Evolutionary conservation across 2,888 invertebrate species (phyloP), one percentile per base, ranked within the genome.

Genomic region (Rotaria sp.): DNA sequence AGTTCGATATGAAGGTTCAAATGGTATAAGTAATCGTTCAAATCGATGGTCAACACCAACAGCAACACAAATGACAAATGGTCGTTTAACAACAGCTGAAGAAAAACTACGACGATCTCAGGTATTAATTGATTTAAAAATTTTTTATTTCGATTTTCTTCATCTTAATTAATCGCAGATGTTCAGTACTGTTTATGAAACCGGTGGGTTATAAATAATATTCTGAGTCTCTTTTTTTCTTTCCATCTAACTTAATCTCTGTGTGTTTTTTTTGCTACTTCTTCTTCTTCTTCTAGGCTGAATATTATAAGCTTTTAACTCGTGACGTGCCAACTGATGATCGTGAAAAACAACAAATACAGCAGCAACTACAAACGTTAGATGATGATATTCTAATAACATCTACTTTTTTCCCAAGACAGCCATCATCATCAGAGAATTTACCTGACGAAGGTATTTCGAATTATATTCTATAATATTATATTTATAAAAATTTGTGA

Each of bases 231-330:
- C 3, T 35, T 67, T 67, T 35, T 35, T 10, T 18, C 15, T 21
- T 38, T 26, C 38, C 18, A 38, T 38, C 4, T 35, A 35, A 18
- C 18, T 45, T 13, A 45, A 18, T 30, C 2, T 67, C 35, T 67
- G 67, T 67, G 67, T 21, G 38, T 35, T 35, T 3, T 67, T 35
- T 35, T 1, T 67, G 10, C 67, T 67, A 5, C 55, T 67, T 30
- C 11, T 67, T 67, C 67, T 67, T 67, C 67, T 67, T 15, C 67
- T 67, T 67, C 67, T 67, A 67, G 67, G 35, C 35, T 67, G 67
- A 67, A 35, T 35, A 18, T 67, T 67, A 35, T 67, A 67, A 67
- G 38, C 2, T 4, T 21, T 18, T 67, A 67, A 67, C 35, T 21
- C 67, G 35, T 35, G 21, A 67, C 38, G 21, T 7, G 13, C 4